A percentile compares a stretch with the other conserved stretches of the same genome.
phyloP scores from a whole-genome alignment of 2,797 vertebrate species.

The Xenops minutus region DNA sequence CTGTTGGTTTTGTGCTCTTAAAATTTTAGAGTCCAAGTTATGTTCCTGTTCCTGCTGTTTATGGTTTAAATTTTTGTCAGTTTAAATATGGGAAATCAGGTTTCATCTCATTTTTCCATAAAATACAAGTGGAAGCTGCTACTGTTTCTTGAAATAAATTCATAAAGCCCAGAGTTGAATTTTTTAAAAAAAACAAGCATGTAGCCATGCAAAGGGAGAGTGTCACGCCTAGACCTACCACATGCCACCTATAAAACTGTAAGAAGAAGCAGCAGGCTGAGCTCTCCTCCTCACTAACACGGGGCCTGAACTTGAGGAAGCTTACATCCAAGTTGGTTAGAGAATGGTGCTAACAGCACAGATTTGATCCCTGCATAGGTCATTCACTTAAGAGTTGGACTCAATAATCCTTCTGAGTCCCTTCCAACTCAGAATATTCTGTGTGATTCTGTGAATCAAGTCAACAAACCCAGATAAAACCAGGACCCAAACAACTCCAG shows the following conservation, averaged over 20 bases:
- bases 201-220: background rate
- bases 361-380: background rate
- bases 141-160: background rate
- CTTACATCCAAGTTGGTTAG: background rate
- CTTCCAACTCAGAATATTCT: background rate
- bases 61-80: background rate
- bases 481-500: background rate
- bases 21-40: background rate
- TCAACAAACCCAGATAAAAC: background rate
- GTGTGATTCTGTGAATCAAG: background rate
- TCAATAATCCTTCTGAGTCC: no score
- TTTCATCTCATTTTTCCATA: background rate
- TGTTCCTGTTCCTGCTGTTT: background rate
- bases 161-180: background rate
- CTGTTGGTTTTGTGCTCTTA: background rate
- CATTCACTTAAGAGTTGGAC: background rate
- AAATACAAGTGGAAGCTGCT: background rate
- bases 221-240: background rate
- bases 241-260: background rate
- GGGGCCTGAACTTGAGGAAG: background rate
- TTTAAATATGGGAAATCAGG: rapidly evolving
- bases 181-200: background rate
- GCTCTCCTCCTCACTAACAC: background rate
- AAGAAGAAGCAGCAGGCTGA: background rate
- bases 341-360: background rate